A percentile compares a stretch with the other conserved stretches of the same genome.
phyloP scores from a whole-genome alignment of 2,797 vertebrate genomes.

The Chaenodraco wilsoni region DNA sequence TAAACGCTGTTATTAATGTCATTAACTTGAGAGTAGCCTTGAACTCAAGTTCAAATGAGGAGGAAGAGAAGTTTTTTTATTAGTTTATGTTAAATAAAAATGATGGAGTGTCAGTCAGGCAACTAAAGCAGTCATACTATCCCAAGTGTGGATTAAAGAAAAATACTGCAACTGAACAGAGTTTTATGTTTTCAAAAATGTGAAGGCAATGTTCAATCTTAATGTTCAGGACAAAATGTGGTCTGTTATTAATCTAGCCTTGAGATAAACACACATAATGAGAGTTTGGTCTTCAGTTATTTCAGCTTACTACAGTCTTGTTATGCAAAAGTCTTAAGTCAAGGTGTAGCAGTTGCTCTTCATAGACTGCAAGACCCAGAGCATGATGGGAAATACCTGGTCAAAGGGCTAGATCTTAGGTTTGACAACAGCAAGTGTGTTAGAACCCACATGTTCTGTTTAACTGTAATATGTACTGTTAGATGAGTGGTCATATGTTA shows the following conservation, averaged over 20 bases:
- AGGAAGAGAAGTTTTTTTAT: neutral
- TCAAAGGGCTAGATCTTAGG: no score
- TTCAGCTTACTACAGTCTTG: no score
- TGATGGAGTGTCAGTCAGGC: conserved; percentile 1
- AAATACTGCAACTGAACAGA: neutral
- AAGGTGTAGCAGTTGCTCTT: no score
- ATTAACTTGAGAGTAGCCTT: conserved; percentile 7
- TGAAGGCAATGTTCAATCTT: neutral
- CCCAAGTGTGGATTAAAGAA: neutral
- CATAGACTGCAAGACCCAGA: no score
- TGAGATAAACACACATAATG: neutral
- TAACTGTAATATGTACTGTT: no score
- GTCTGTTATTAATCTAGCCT: neutral
- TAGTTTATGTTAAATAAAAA: no score
- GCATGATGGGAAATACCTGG: no score
- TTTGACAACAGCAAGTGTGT: no score
- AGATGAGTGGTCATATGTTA: no score
- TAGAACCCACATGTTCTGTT: no score
- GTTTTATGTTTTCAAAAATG: neutral
- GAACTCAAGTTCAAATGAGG: neutral
- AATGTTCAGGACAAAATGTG: neutral
- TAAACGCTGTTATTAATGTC: conserved; percentile 19
- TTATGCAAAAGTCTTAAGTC: neutral
- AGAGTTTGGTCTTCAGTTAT: neutral
- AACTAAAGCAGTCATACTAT: no score